phyloP scores from a whole-genome alignment of 2,797 vertebrate genomes.

The Pipistrellus pipistrellus region DNA sequence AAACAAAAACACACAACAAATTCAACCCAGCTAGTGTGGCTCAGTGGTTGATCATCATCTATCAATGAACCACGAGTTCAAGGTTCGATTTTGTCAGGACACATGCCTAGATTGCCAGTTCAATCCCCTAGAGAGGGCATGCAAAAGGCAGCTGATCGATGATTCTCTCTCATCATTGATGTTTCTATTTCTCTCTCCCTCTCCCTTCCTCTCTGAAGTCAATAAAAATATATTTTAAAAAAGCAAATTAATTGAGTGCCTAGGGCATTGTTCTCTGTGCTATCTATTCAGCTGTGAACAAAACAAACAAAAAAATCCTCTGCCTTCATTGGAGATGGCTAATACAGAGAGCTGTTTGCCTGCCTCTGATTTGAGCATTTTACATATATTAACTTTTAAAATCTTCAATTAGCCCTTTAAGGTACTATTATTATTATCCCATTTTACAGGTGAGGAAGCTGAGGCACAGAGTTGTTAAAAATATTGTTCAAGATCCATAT shows the following conservation, averaged over 20 bases:
- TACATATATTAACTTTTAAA: background rate
- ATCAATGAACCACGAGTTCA: too few relatives aligned
- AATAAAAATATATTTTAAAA: background rate
- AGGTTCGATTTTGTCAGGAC: too few relatives aligned
- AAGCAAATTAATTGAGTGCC: background rate
- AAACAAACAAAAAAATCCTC: background rate
- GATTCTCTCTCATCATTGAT: too few relatives aligned
- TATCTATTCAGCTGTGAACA: background rate
- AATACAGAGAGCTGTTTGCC: background rate
- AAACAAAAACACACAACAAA: background rate
- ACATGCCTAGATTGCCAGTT: too few relatives aligned
- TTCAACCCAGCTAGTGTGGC: background rate
- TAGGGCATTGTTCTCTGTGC: background rate
- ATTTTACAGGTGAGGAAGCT: background rate
- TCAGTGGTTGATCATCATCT: too few relatives aligned
- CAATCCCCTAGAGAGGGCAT: too few relatives aligned
- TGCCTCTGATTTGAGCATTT: background rate
- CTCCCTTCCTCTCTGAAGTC: too few relatives aligned
- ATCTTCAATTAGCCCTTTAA: background rate
- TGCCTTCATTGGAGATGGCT: background rate
- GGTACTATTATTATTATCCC: background rate
- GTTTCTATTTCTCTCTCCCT: too few relatives aligned
- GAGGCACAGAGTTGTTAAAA: background rate
- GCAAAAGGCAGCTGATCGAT: too few relatives aligned
- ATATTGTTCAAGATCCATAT: background rate